phyloP scores from a whole-genome alignment of 2,888 invertebrate genomes.

The Caenorhabditis parvicauda region DNA sequence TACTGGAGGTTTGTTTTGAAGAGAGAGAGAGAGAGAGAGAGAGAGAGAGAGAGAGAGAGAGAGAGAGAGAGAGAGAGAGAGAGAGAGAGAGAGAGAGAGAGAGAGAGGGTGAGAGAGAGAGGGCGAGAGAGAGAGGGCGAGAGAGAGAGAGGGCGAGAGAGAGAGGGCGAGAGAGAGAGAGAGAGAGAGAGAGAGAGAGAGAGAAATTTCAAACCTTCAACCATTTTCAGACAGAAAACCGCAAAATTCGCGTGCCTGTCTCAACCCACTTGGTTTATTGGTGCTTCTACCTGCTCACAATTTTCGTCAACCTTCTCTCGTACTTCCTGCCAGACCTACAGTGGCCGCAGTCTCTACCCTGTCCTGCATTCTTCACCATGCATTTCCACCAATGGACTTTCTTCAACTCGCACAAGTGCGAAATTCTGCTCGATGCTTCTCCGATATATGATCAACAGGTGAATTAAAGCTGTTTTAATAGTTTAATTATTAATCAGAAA shows the following conservation, averaged over 20 bases:
- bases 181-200: too few relatives aligned
- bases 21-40: neutral
- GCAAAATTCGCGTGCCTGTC: constrained; percentile 14
- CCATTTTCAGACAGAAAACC: too few relatives aligned
- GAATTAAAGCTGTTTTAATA: too few relatives aligned
- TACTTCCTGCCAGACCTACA: too few relatives aligned
- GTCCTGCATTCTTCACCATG: constrained; percentile 48
- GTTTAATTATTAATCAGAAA: too few relatives aligned
- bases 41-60: constrained; percentile 9
- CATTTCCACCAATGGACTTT: constrained; percentile 58
- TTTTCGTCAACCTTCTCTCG: too few relatives aligned
- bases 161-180: too few relatives aligned
- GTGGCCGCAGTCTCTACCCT: too few relatives aligned
- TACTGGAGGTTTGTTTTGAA: constrained; percentile 1
- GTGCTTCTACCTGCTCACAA: neutral
- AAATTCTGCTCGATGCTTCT: constrained; percentile 35
- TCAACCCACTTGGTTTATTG: constrained; percentile 19
- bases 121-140: too few relatives aligned
- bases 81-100: constrained; percentile 7
- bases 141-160: too few relatives aligned
- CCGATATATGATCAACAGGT: constrained; percentile 5
- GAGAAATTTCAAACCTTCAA: too few relatives aligned
- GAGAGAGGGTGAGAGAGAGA: constrained; percentile 4
- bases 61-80: constrained; percentile 1
- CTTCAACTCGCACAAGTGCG: constrained; percentile 46